Base-by-base conservation (phyloP, 1,140 invertebrate genomes). In the Anoplolepis gracilipes region DNA sequence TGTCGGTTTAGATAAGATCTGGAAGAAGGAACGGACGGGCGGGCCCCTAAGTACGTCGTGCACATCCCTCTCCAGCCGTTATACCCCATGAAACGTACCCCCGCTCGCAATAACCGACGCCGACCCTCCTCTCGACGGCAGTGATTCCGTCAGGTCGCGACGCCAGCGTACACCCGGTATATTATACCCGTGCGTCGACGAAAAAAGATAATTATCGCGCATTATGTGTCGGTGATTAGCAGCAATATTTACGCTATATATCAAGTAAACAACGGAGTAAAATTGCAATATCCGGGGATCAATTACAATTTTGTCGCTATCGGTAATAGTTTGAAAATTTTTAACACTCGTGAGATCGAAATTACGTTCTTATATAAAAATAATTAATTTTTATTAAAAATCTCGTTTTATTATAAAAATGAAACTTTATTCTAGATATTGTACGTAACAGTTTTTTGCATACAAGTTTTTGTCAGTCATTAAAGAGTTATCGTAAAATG, bases 1-100 rank as follows among this genome's bases (percentile, higher is more conserved):
- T 90, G 92, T 91, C 93, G 92, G 92, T 94, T 94, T 93, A 94
- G 93, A 94, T 94, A 94, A 92, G 87, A 94, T 94, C 93, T 90
- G 87, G 75, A 91, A 87, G 87, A 30, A 67, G 55, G 62, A 73
- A 53, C 59, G 62, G 8, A 57, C 84, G 82, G 61, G 72, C 46
- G 89, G 89, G 78, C 65, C 90, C 90, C 87, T 89, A 90, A 91
- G 79, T 88, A 91, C 62, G n/a, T 79, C 64, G 77, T 33, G 62
- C 87, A 86, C 88, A 87, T 90, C 87, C 88, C 88, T 90, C 88
- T 90, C 49, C 61, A 91, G 88, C 92, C 92, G 93, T 93, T 94
- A 93, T 92, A 93, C 92, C 91, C 93, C 93, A 93, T 94, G 93
- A 94, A 94, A 88, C 91, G 85, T 91, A 91, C 89, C 90, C 88